A percentile compares a stretch with the other conserved stretches of the same genome.
Evolutionary conservation across 2,888 invertebrate species (phyloP).

Genomic region (Agelastica alni): DNA sequence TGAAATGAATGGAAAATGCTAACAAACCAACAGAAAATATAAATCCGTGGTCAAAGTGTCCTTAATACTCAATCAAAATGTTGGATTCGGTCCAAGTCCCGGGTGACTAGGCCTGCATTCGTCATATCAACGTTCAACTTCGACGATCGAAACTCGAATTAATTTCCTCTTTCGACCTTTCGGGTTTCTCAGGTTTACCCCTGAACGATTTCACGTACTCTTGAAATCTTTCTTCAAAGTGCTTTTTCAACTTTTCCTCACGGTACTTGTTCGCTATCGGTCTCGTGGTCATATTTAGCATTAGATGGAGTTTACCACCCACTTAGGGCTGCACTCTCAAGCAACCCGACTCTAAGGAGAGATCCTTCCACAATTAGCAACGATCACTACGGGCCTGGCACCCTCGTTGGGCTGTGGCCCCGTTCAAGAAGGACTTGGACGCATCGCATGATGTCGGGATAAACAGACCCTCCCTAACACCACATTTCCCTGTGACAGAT

Average conservation of each 20-base stretch:
- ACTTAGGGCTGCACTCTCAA: constrained; percentile 64
- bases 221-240: constrained; percentile 58
- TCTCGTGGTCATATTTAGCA: constrained; percentile 64
- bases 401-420: constrained; percentile 59
- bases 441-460: constrained; percentile 59
- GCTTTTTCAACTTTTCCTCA: constrained; percentile 48
- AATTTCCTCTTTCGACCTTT: constrained; percentile 45
- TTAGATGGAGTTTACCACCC: constrained; percentile 62
- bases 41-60: no score
- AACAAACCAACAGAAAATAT: no score
- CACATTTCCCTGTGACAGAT: constrained; percentile 53
- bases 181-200: constrained; percentile 48
- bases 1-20: no score
- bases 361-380: constrained; percentile 40
- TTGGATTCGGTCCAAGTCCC: no score
- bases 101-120: no score
- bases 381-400: constrained; percentile 61
- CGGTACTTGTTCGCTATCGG: constrained; percentile 68
- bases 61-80: no score
- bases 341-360: constrained; percentile 62
- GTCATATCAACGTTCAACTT: no score
- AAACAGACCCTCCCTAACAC: constrained; percentile 55
- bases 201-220: no score
- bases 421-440: constrained; percentile 61
- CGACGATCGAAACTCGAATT: constrained; percentile 37